Base-by-base conservation (phyloP, 2,888 invertebrate species). In the Drosophila merina region DNA sequence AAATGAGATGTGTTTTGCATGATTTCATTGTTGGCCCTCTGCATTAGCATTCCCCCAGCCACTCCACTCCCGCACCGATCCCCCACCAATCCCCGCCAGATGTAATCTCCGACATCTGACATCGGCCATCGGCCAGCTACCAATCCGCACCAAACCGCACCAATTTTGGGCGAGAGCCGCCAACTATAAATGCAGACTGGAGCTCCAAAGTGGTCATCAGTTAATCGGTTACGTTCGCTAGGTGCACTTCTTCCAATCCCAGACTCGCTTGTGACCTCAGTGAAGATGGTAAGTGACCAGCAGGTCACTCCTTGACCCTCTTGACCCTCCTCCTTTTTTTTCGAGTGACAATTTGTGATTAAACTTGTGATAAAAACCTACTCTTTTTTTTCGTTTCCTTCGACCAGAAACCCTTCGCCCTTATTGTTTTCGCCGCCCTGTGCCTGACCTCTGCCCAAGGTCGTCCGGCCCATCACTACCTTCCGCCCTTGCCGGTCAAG, bases 251-350 rank as follows among this genome's bases (percentile, higher is more conserved):
- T 73, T 77, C 71, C 75, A 75, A 38, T 44, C 67, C 33, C 31
- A 47, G n/a, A 51, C 31, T 50, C 4, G 47, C 38, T 45, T 25
- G 72, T 56, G 74, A 75, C 75, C 66, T 54, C 72, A 76, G 76
- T 77, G 75, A 89, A 83, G 70, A 89, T 89, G 89, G 89, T 89
- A 72, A 88, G 88, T 78, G 50, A 48, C 50, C 67, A 64, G 54
- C 54, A 10, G n/a, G n/a, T 25, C 20, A 14, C 25, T 10, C 14
- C 9, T 8, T 44, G 12, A 31, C 6, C 20, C n/a, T 10, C 5
- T 47, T 20, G 20, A 20, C 10, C 14, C 10, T 47, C 38, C 36
- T n/a, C 38, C 36, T n/a, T 56, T 51, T 54, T 51, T 38, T 58
- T 42, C 47, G 44, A 40, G 52, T 56, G 58, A 8, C 55, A 42